Percentiles rank a stretch among this genome's conserved stretches.
Conservation (phyloP, 2,888 invertebrate species). For the Eupithecia tripunctaria region DNA sequence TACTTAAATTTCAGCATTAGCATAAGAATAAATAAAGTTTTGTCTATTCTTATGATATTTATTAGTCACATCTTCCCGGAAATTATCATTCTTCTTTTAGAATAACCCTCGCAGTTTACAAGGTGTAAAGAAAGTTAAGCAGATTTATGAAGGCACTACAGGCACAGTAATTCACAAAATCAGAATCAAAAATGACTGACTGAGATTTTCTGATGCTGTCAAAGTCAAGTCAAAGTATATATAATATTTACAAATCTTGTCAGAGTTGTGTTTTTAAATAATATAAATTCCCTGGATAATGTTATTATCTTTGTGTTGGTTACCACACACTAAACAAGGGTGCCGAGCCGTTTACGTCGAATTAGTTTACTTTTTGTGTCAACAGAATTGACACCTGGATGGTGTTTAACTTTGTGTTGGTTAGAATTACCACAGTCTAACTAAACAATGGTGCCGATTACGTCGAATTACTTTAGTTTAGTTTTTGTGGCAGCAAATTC, state of each 20-base stretch:
- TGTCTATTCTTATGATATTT: no score
- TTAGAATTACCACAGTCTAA: no score
- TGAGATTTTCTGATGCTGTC: background rate
- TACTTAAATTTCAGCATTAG: background rate
- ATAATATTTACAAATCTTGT: background rate
- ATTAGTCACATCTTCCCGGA: background rate
- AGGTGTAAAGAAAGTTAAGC: background rate
- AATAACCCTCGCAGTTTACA: background rate
- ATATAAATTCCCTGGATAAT: no score
- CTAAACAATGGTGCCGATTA: background rate
- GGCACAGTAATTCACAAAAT: background rate
- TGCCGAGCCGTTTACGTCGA: background rate
- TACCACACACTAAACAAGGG: background rate
- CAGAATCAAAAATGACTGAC: background rate
- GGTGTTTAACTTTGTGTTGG: no score
- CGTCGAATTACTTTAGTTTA: no score
- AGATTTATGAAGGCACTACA: background rate
- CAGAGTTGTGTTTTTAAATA: no score
- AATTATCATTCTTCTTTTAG: background rate
- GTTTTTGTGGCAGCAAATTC: background rate
- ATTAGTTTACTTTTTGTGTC: background rate
- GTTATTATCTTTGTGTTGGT: no score
- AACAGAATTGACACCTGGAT: no score
- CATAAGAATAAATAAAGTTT: no score
- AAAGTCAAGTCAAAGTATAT: background rate